Conservation (phyloP, 1,140 invertebrate species). For the Calosoma granatense region DNA sequence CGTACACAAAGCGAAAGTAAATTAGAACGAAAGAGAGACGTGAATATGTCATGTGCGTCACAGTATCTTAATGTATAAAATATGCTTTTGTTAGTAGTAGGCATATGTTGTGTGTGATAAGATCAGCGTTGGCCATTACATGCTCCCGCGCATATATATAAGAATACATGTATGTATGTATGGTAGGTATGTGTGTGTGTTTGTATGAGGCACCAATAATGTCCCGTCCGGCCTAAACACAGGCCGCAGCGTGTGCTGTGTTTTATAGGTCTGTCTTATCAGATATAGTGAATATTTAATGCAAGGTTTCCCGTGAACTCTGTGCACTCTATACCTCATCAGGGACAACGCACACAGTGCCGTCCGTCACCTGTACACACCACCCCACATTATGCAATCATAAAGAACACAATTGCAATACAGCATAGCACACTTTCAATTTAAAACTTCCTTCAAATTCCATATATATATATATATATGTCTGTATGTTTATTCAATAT, state of each 20-base stretch:
- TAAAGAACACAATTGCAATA: background rate
- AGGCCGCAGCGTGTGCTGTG: background rate
- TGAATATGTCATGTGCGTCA: background rate
- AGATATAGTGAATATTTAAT: conserved; percentile 9
- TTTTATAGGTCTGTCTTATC: conserved; percentile 8
- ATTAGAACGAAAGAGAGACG: background rate
- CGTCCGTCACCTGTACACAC: background rate
- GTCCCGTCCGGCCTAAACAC: conserved; percentile 5
- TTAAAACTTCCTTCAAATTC: background rate
- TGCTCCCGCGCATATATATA: background rate
- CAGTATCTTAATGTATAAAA: conserved; percentile 7
- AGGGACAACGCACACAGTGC: background rate
- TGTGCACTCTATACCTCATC: conserved; percentile 3
- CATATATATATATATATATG: background rate
- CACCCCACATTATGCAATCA: background rate
- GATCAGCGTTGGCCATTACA: background rate
- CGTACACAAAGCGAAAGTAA: background rate
- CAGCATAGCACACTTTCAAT: background rate
- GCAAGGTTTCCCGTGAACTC: conserved; percentile 5
- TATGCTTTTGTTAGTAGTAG: conserved; percentile 3
- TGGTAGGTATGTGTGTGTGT: no score
- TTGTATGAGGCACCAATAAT: background rate
- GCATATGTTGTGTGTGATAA: conserved; percentile 5
- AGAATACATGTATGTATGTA: background rate
- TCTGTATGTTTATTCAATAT: background rate